Conservation (phyloP, 2,113 vertebrate species). For the Dissostichus mawsoni region DNA sequence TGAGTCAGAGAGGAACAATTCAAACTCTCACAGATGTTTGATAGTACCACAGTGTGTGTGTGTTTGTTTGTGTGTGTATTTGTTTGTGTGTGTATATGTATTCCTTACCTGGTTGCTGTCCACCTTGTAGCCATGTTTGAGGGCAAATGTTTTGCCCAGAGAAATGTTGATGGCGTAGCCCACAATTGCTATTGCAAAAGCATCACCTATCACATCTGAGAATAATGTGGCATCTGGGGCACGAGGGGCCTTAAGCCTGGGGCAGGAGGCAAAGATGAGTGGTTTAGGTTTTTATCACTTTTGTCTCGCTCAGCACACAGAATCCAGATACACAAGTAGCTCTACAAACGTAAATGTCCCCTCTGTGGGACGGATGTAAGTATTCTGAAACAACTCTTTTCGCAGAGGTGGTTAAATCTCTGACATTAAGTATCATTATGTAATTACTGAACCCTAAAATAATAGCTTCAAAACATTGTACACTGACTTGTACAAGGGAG, state of each 20-base stretch:
- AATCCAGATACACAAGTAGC: background rate
- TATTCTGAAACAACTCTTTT: background rate
- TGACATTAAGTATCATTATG: too few species aligned
- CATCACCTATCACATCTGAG: conserved; percentile 83
- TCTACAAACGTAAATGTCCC: background rate
- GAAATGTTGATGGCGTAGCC: conserved; percentile 94
- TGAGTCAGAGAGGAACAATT: conserved; percentile 13
- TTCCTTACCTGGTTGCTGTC: conserved; percentile 94
- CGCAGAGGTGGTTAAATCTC: too few species aligned
- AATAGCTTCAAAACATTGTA: too few species aligned
- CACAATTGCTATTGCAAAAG: conserved; percentile 92
- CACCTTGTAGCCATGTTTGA: conserved; percentile 94
- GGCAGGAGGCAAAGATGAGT: background rate
- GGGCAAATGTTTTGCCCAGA: conserved; percentile 92
- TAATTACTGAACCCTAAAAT: too few species aligned
- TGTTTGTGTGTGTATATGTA: background rate
- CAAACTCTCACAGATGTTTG: conserved; percentile 8
- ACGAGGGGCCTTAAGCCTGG: conserved; percentile 86
- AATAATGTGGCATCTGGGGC: conserved; percentile 82
- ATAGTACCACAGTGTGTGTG: background rate
- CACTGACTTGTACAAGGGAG: too few species aligned
- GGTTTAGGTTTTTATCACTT: background rate
- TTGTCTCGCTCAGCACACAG: background rate
- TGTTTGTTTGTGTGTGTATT: background rate
- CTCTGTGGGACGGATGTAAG: too few species aligned